These are phyloP conservation scores for Parnassius orleans DNA, from an alignment of 2,888 invertebrate species.

Conservation along the genomic window DNA sequence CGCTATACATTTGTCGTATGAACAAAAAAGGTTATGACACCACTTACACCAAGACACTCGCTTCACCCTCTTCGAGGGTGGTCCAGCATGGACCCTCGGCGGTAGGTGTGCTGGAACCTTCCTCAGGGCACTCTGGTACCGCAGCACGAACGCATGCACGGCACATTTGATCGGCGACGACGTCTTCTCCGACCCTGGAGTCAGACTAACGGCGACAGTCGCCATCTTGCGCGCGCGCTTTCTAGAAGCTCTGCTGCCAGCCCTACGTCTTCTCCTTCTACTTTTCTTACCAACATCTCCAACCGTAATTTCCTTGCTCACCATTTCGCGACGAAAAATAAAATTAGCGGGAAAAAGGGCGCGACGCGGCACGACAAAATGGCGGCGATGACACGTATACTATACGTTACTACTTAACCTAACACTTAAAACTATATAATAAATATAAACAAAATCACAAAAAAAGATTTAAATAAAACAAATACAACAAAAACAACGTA, in stretches of 20 bases:
- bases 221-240: constrained; percentile 49
- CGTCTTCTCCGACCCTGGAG: not conserved
- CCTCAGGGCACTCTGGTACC: constrained; percentile 66
- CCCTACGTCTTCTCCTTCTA: constrained; percentile 53
- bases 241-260: constrained; percentile 48
- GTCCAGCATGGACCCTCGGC: constrained; percentile 65
- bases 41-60: constrained; percentile 76
- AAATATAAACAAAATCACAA: constrained; percentile 29
- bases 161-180: constrained; percentile 58
- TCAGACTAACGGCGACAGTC: not conserved
- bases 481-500: constrained; percentile 31
- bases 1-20: no score
- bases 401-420: constrained; percentile 32
- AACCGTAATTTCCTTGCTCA: constrained; percentile 51
- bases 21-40: not conserved
- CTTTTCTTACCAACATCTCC: constrained; percentile 54
- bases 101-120: constrained; percentile 65
- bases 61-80: constrained; percentile 64
- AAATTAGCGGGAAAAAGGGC: not conserved
- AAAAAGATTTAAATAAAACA: constrained; percentile 33
- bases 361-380: constrained; percentile 54
- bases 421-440: constrained; percentile 31
- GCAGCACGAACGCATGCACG: constrained; percentile 64
- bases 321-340: constrained; percentile 41
- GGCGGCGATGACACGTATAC: constrained; percentile 47